Evolutionary conservation across 2,113 vertebrate genomes (phyloP).

Genomic region (Toxostoma redivivum): DNA sequence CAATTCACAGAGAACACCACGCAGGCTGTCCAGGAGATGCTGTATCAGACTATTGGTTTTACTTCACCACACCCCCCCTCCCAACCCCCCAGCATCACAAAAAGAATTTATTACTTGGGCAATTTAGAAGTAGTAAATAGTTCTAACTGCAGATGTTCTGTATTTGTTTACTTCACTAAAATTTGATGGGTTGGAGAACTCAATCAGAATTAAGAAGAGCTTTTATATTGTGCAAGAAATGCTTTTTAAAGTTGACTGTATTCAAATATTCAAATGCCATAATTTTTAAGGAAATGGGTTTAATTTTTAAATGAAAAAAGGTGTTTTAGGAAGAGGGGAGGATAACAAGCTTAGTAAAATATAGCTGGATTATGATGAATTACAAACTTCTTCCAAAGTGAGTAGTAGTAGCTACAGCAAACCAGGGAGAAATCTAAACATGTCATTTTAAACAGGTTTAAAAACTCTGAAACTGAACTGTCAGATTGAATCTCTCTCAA

Average conservation of each 20-base stretch:
- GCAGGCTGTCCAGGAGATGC: background rate
- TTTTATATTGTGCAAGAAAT: background rate
- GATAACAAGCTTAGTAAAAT: background rate
- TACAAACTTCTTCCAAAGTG: background rate
- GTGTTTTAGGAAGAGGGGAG: background rate
- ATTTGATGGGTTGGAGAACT: background rate
- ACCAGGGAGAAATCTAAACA: background rate
- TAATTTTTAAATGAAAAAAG: background rate
- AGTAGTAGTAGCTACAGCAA: background rate
- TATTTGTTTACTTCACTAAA: background rate
- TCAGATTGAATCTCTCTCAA: slow-evolving; percentile 8
- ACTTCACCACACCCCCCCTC: background rate
- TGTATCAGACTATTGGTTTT: background rate
- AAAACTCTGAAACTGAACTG: background rate
- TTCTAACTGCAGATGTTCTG: background rate
- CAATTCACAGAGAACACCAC: background rate
- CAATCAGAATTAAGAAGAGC: background rate
- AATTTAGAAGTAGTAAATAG: background rate
- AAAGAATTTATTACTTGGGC: background rate
- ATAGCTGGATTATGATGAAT: background rate
- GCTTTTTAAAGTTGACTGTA: background rate
- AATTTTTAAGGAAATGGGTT: background rate
- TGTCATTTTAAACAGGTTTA: background rate
- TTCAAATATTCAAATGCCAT: background rate
- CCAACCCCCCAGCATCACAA: background rate